Evolutionary conservation across 37 sponge, comb jelly and placozoan species (phyloP), one percentile per base, ranked within the genome.

Genomic region (Diacarnus erythraeanus): DNA sequence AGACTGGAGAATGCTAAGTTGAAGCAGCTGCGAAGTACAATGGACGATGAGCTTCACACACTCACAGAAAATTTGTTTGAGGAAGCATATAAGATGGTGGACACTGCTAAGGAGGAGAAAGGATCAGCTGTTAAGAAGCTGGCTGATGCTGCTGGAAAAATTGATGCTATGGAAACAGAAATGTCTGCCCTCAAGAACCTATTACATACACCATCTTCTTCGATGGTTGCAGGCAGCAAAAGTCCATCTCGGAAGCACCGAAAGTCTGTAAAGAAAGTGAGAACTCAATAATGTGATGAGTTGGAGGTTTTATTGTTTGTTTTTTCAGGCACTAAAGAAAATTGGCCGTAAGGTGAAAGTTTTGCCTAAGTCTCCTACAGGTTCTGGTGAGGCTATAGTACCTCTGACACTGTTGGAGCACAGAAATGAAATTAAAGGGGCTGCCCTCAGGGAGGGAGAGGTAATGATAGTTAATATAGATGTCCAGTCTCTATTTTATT

Each of bases 71-170:
- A 79, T 56, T 70, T 89, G 17, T 89, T 89, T 69, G 84, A 89
- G 78, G 88, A 87, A 47, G 88, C 80, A n/a, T 81, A 81, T 79
- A 84, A 81, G 74, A 84, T 83, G 93, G 93, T 87, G 80, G 88
- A 92, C 68, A 84, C 84, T 81, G 93, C 81, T 33, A 87, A 87
- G 64, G 83, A 81, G 31, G 81, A 77, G 41, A 80, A 84, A 64
- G 64, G 84, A 15, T 33, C 44, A n/a, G 81, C 85, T 6, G 85
- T 80, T 60, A 89, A 90, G 65, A 76, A 47, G 31, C 78, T 90
- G 33, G 90, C 90, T 5, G 90, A 80, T 71, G 90, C 90, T 15
- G 54, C 85, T 36, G 86, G 90, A 21, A 78, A 85, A 84, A 83
- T 89, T 56, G 89, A 89, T 23, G 89, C 89, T 43, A 74, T 89